phyloP scores from a whole-genome alignment of 2,797 vertebrate genomes.

The Sebastes goodei region DNA sequence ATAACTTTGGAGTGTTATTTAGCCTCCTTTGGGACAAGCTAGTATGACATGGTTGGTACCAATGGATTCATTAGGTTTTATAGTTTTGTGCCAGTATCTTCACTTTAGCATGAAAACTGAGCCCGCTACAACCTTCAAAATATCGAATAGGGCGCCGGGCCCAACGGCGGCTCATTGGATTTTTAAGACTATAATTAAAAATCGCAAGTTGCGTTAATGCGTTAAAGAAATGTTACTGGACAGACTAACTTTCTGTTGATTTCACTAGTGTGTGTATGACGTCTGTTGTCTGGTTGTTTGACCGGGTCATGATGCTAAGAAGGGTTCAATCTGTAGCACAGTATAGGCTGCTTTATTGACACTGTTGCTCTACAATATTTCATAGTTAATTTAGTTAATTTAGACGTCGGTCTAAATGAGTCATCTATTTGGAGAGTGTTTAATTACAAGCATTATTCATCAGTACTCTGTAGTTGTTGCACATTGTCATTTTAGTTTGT shows the following conservation, averaged over 20 bases:
- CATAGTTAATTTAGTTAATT: background rate
- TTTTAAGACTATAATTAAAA: too few species aligned
- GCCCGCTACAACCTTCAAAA: fast-evolving
- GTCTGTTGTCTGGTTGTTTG: background rate
- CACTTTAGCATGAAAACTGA: too few species aligned
- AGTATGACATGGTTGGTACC: too few species aligned
- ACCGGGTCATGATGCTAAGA: background rate
- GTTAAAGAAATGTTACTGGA: background rate
- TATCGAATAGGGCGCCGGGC: fast-evolving
- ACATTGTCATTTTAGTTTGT: background rate
- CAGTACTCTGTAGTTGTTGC: background rate
- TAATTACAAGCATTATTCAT: background rate
- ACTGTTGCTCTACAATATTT: background rate
- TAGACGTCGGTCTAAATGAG: background rate
- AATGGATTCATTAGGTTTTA: too few species aligned
- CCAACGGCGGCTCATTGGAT: fast-evolving
- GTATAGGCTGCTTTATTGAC: background rate
- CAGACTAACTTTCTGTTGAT: background rate
- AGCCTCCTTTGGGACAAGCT: fast-evolving
- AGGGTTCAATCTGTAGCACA: background rate
- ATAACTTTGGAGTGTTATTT: fast-evolving
- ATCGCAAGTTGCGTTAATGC: fast-evolving
- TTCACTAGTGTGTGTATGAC: background rate
- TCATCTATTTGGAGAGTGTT: background rate
- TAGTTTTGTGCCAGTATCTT: too few species aligned